Percentiles rank a stretch among this genome's conserved stretches.
Evolutionary conservation across 2,797 vertebrate species (phyloP).

Genomic region (Knipowitschia caucasica): DNA sequence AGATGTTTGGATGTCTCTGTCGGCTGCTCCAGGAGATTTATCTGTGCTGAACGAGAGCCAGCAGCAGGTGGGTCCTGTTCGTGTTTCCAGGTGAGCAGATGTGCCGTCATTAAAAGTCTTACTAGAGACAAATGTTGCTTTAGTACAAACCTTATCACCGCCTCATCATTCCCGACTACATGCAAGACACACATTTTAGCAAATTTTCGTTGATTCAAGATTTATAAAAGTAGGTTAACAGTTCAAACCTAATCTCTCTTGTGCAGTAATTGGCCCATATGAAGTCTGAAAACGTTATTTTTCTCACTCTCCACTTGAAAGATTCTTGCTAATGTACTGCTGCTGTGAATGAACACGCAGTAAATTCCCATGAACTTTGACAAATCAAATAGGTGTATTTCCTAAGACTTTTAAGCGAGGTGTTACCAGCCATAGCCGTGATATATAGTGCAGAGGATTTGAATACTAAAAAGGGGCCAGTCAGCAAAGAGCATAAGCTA

Average conservation of each 20-base stretch:
- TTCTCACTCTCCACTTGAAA: slow-evolving; percentile 8
- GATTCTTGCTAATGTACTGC: slow-evolving; percentile 12
- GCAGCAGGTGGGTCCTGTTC: slow-evolving; percentile 64
- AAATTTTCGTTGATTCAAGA: not conserved
- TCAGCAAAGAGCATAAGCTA: slow-evolving; percentile 10
- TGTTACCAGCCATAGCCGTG: slow-evolving; percentile 5
- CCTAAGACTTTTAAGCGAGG: slow-evolving; percentile 3
- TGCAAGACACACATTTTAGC: slow-evolving; percentile 7
- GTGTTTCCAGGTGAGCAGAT: slow-evolving; percentile 65
- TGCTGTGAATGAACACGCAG: slow-evolving; percentile 5
- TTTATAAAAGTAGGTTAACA: not conserved
- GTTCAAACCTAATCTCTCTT: not conserved
- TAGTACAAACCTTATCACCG: slow-evolving; percentile 34
- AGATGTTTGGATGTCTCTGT: slow-evolving; percentile 47
- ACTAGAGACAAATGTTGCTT: slow-evolving; percentile 44
- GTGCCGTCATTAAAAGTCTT: slow-evolving; percentile 47
- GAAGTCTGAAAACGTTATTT: slow-evolving; percentile 12
- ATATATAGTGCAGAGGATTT: slow-evolving; percentile 7
- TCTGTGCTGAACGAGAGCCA: slow-evolving; percentile 56
- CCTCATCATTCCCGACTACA: slow-evolving; percentile 18
- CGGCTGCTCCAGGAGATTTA: slow-evolving; percentile 48
- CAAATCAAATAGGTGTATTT: slow-evolving; percentile 14
- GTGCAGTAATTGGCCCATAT: slow-evolving; percentile 7
- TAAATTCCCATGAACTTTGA: slow-evolving; percentile 14
- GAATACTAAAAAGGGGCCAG: slow-evolving; percentile 7